A percentile compares a stretch with the other conserved stretches of the same genome.
Evolutionary conservation across 2,888 invertebrate species (phyloP).

Genomic region (Trachelus troglodyta): DNA sequence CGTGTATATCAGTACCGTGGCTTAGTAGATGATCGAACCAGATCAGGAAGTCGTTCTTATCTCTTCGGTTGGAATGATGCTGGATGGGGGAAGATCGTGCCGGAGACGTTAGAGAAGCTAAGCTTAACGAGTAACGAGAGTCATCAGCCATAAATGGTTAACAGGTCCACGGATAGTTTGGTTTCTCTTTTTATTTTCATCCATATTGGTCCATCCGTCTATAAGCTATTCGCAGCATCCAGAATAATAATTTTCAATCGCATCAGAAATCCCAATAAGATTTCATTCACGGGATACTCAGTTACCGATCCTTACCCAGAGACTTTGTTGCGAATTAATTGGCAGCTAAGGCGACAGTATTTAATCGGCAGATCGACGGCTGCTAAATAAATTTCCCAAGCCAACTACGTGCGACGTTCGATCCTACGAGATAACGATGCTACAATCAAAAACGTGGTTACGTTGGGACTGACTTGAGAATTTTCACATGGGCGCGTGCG

Average conservation of each 20-base stretch:
- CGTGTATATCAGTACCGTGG: conserved; percentile 11
- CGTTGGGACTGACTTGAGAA: neutral
- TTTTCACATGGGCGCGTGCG: neutral
- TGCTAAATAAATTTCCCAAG: neutral
- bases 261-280: neutral
- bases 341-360: neutral
- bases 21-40: conserved; percentile 25
- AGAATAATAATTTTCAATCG: neutral
- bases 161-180: neutral
- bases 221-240: neutral
- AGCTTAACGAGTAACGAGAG: conserved; percentile 4
- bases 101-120: neutral
- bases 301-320: neutral
- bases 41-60: conserved; percentile 32
- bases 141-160: neutral
- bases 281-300: neutral
- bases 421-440: neutral
- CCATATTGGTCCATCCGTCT: neutral
- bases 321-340: neutral
- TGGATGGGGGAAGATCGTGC: neutral
- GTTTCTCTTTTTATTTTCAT: neutral
- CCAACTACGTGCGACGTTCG: neutral
- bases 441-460: neutral
- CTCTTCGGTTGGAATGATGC: neutral
- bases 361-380: neutral